Percentiles rank a stretch among this genome's conserved stretches.
These are phyloP conservation scores for Euura saliciscinereae DNA, from an alignment of 1,140 invertebrate genomes.

Conservation along the genomic window DNA sequence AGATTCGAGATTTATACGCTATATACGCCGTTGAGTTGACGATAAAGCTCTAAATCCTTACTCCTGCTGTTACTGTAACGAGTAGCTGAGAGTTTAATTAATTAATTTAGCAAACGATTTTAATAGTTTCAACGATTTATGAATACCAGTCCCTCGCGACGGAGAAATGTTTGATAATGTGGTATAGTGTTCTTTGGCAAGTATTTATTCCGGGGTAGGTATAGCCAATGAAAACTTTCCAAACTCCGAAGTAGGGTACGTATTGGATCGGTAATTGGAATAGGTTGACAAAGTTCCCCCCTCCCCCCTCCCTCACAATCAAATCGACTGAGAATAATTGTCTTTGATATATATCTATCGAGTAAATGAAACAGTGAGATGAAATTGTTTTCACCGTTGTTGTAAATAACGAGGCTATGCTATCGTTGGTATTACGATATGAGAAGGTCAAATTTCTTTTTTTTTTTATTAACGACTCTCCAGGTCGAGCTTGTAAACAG, in stretches of 20 bases:
- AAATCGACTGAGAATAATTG: too few relatives aligned
- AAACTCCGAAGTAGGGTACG: not conserved
- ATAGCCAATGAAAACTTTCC: not conserved
- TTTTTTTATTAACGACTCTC: too few relatives aligned
- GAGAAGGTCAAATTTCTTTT: too few relatives aligned
- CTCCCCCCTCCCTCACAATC: too few relatives aligned
- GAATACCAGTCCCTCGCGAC: not conserved
- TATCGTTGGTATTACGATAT: too few relatives aligned
- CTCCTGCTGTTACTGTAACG: constrained; percentile 4
- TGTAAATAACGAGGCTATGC: too few relatives aligned
- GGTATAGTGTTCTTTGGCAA: constrained; percentile 1
- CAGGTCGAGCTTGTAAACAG: too few relatives aligned
- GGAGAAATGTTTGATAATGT: too few relatives aligned
- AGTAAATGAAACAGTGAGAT: too few relatives aligned
- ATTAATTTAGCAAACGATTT: constrained; percentile 3
- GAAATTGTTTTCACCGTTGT: too few relatives aligned
- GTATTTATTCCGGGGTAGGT: not conserved
- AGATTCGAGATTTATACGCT: not conserved
- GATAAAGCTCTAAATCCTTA: not conserved
- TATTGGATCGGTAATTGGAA: not conserved
- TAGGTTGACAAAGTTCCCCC: not conserved
- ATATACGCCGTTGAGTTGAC: not conserved
- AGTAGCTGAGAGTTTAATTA: not conserved
- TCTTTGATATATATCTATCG: too few relatives aligned
- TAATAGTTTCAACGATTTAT: not conserved